These are phyloP conservation scores for Odontothrips loti DNA, from an alignment of 2,888 invertebrate species.

Conservation along the genomic window DNA sequence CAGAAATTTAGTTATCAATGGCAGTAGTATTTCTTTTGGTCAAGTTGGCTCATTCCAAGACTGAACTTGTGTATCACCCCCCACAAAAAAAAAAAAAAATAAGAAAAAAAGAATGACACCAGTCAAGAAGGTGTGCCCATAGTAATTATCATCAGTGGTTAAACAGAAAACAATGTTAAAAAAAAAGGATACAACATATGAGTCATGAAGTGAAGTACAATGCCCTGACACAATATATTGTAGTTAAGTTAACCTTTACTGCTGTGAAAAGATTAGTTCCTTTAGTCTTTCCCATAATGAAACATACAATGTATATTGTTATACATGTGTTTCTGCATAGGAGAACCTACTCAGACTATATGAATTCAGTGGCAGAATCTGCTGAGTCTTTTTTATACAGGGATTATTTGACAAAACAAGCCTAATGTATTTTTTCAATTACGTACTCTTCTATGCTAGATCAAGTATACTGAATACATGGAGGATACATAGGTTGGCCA, in stretches of 20 bases:
- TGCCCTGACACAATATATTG: neutral
- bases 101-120: neutral
- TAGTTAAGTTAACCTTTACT: neutral
- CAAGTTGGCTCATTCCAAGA: neutral
- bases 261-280: no score
- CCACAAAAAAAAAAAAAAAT: no score
- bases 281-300: no score
- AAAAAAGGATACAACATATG: neutral
- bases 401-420: neutral
- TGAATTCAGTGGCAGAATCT: neutral
- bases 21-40: constrained; percentile 17
- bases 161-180: no score
- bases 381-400: neutral
- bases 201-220: neutral
- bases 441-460: neutral
- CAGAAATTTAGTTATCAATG: neutral
- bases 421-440: neutral
- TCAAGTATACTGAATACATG: neutral
- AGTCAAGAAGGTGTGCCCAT: neutral
- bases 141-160: neutral
- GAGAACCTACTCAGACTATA: neutral
- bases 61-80: neutral
- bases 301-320: no score
- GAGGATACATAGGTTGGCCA: neutral
- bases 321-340: neutral